phyloP scores from a whole-genome alignment of 1,140 invertebrate species.

The Anoplolepis gracilipes region DNA sequence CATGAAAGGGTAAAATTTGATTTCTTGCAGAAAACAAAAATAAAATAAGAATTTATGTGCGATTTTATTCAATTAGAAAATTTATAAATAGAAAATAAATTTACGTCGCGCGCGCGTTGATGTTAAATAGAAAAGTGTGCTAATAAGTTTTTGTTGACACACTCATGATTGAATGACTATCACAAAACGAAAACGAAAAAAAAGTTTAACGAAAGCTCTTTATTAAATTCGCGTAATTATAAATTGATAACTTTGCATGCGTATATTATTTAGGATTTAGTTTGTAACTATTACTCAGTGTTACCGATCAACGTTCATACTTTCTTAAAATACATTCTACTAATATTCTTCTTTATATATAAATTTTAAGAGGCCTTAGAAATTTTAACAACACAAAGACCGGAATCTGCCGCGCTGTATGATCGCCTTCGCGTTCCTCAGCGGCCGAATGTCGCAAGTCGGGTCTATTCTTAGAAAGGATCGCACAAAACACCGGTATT shows the following conservation, averaged over 20 bases:
- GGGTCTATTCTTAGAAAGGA: slow-evolving; percentile 81
- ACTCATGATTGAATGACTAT: not conserved
- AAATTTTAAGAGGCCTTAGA: not conserved
- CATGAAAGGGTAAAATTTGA: not conserved
- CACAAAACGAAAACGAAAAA: not conserved
- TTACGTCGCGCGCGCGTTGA: no score
- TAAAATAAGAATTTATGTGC: slow-evolving; percentile 4
- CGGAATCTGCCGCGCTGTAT: slow-evolving; percentile 18
- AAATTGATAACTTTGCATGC: not conserved
- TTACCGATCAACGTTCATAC: slow-evolving; percentile 32
- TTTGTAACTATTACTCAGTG: not conserved
- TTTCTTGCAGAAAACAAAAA: no score
- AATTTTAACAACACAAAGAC: slow-evolving; percentile 37
- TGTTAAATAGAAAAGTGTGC: not conserved
- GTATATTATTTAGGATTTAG: slow-evolving; percentile 24
- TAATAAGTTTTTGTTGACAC: not conserved
- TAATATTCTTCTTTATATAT: slow-evolving; percentile 5
- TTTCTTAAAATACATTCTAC: not conserved
- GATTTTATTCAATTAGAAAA: not conserved
- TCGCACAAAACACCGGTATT: slow-evolving; percentile 79
- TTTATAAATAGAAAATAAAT: slow-evolving; percentile 12
- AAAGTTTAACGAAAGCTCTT: not conserved
- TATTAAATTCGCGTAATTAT: not conserved
- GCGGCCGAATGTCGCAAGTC: slow-evolving; percentile 39
- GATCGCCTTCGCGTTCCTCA: slow-evolving; percentile 39